These are phyloP conservation scores for Teleogryllus occipitalis DNA, from an alignment of 1,140 invertebrate species.

Conservation along the genomic window DNA sequence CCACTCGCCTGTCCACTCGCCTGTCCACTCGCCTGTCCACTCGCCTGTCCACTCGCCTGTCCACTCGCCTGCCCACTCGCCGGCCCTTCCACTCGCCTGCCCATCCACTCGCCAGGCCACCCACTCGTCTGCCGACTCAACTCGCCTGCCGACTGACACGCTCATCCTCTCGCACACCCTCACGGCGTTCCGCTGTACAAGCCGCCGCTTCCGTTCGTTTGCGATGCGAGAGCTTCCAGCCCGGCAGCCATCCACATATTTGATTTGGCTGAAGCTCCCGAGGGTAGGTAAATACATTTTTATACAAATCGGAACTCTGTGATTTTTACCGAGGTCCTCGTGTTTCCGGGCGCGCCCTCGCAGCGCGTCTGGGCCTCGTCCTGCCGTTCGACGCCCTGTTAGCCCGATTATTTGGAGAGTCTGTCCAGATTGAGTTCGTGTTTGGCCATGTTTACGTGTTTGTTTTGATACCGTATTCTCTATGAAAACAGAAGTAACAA, in stretches of 20 bases:
- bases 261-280: background rate
- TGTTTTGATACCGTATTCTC: background rate
- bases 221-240: background rate
- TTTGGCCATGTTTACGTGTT: background rate
- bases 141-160: no score
- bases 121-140: no score
- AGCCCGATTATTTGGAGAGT: background rate
- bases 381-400: background rate
- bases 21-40: no score
- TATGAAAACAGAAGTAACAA: background rate
- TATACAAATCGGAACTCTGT: background rate
- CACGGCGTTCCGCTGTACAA: no score
- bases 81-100: no score
- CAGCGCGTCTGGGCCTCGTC: background rate
- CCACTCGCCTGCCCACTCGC: no score
- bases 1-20: no score
- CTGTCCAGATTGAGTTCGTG: background rate
- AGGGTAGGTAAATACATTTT: background rate
- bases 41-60: no score
- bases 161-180: no score
- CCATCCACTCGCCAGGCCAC: no score
- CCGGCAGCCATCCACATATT: background rate
- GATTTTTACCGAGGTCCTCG: background rate
- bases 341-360: background rate
- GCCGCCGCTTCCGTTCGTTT: background rate